Evolutionary conservation across 2,888 invertebrate species (phyloP).

Genomic region (Epinotia ramella): DNA sequence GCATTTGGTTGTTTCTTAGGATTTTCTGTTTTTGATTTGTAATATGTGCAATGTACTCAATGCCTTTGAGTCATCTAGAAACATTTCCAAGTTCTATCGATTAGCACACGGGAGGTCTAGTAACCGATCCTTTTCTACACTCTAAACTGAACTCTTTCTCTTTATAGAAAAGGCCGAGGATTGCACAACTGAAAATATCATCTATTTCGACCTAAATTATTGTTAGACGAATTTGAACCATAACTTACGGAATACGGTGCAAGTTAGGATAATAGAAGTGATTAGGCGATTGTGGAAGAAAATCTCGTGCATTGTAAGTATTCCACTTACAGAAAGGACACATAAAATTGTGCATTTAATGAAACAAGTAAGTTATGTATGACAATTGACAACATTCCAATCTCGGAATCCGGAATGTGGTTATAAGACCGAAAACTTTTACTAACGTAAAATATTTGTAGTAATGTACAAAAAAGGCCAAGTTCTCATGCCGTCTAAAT

Average conservation of each 20-base stretch:
- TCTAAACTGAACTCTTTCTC: neutral
- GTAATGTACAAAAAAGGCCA: too few relatives aligned
- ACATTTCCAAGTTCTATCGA: constrained; percentile 11
- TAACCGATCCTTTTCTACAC: neutral
- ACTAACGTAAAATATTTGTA: too few relatives aligned
- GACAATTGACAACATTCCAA: neutral
- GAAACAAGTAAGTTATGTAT: constrained; percentile 1
- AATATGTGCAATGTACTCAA: constrained; percentile 8
- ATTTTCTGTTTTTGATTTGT: neutral
- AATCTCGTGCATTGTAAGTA: neutral
- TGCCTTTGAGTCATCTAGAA: constrained; percentile 12
- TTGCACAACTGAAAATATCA: neutral
- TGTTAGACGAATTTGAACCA: constrained; percentile 1
- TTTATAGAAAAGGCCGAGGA: neutral
- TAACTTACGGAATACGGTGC: neutral
- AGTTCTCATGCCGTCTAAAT: too few relatives aligned
- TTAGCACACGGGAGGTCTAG: neutral
- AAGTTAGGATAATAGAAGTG: too few relatives aligned
- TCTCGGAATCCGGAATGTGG: too few relatives aligned
- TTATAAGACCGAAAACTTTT: too few relatives aligned
- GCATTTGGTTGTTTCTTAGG: neutral
- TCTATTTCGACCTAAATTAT: neutral
- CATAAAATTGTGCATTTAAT: constrained; percentile 1
- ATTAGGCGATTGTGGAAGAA: too few relatives aligned
- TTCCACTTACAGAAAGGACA: neutral